These are phyloP conservation scores for Arctocebus calabarensis DNA, from an alignment of 2,797 vertebrate species.

Conservation along the genomic window DNA sequence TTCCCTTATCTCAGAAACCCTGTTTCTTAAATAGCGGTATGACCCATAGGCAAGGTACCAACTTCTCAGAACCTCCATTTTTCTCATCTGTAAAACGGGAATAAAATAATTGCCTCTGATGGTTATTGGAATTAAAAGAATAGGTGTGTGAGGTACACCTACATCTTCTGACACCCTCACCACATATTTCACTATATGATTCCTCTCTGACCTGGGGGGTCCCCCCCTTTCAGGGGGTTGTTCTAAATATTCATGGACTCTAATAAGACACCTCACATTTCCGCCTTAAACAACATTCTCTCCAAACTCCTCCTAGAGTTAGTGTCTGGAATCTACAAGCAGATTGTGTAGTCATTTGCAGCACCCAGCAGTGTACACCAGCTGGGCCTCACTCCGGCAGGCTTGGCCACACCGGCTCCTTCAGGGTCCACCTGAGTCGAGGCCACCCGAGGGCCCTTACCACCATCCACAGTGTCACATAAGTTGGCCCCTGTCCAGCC, in stretches of 20 bases:
- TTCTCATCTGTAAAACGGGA: neutral
- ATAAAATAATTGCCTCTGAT: neutral
- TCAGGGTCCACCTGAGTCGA: neutral
- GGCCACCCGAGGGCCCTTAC: neutral
- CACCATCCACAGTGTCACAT: neutral
- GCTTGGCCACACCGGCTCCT: neutral
- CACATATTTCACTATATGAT: neutral
- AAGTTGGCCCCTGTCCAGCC: neutral
- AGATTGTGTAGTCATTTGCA: neutral
- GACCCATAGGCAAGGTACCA: neutral
- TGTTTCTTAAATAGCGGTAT: neutral
- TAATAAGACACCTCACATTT: neutral
- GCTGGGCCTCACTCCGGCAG: accelerated
- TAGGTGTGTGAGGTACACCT: neutral
- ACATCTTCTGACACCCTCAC: neutral
- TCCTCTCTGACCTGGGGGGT: neutral
- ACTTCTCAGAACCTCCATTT: neutral
- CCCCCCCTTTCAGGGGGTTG: neutral
- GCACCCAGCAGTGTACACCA: neutral
- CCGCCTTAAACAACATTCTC: neutral
- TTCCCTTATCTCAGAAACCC: neutral
- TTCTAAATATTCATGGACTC: neutral
- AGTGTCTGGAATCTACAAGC: neutral
- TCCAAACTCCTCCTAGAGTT: neutral
- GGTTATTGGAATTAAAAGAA: neutral